Base-by-base conservation (phyloP, 1,140 invertebrate genomes). In the Drosophila suzukii region DNA sequence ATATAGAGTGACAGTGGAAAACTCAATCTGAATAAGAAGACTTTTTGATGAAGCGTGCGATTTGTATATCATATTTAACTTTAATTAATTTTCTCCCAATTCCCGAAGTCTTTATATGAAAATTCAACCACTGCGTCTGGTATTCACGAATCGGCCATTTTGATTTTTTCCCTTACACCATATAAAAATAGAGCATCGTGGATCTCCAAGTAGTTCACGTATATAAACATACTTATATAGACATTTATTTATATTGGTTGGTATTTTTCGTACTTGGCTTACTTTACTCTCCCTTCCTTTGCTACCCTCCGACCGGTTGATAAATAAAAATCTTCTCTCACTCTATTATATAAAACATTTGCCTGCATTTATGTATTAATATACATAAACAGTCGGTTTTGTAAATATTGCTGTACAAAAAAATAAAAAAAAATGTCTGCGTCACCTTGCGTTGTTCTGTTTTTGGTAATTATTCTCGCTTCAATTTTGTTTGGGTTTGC, bases 141-240 rank as follows among this genome's bases (percentile, higher is more conserved):
- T 63, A 53, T 57, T 44, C 54, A 56, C 54, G 56, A 59, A 38
- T 20, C 41, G 68, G 70, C 51, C 71, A 63, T 59, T 54, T 61
- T 70, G 46, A 61, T 43, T 58, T 63, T 47, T 72, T 59, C 68
- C 68, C 63, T 78, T 65, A 17, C 51, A 73, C 78, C 78, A 78
- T 75, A 88, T 80, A 88, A 79, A 88, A 89, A 86, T 86, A 89
- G 80, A 88, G 84, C 83, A 83, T 73, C 67, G 74, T 67, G 75
- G 66, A 89, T 81, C 81, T 88, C 84, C 83, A 88, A 89, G 89
- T 89, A 89, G 84, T 88, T 83, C 74, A 80, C 84, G 80, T 88
- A 86, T 88, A 86, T 58, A 77, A 77, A 78, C 63, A 86, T 86
- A 86, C 59, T 78, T 60, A 63, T 59, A 81, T 60, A 61, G 20